Conservation (phyloP, 2,797 vertebrate genomes). For the Myotis pilosus region DNA sequence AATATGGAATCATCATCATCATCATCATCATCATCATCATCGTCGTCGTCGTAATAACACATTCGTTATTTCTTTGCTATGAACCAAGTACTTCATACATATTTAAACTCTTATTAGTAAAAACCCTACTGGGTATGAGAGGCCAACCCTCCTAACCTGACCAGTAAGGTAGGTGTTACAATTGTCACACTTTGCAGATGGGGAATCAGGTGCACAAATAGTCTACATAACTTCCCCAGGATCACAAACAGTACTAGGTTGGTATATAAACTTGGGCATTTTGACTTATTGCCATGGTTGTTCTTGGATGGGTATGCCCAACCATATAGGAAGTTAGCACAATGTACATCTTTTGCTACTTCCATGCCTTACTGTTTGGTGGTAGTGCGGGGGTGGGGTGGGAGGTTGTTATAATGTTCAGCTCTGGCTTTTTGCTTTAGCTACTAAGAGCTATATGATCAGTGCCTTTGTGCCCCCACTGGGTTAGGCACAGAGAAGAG, state of each 20-base stretch:
- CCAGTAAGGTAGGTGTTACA: too few species aligned
- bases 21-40: neutral
- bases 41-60: too few species aligned
- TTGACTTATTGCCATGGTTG: neutral
- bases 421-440: neutral
- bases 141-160: neutral
- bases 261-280: neutral
- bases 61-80: neutral
- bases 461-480: fast-evolving
- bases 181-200: neutral
- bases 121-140: neutral
- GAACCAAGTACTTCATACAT: neutral
- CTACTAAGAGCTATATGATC: neutral
- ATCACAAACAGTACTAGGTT: neutral
- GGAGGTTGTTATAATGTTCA: neutral
- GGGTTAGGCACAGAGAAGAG: neutral
- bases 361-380: neutral
- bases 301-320: neutral
- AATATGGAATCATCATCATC: neutral
- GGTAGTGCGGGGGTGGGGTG: neutral
- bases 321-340: neutral
- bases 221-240: neutral
- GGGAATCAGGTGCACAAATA: neutral
- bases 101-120: neutral
- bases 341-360: neutral